Conservation (phyloP, 1,140 invertebrate genomes). For the Notospermus geniculatus region DNA sequence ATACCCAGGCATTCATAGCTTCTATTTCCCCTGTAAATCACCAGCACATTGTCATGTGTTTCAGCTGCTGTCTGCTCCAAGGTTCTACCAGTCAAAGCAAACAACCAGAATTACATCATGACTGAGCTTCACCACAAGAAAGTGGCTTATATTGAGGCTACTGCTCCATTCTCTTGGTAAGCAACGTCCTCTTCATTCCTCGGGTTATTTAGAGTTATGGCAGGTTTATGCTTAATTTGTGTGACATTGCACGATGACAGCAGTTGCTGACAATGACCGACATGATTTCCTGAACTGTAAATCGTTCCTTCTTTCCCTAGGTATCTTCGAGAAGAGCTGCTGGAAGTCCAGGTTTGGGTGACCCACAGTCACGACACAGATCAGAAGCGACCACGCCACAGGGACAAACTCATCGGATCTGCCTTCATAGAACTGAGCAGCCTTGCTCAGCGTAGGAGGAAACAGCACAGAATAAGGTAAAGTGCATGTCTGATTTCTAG, state of each 20-base stretch:
- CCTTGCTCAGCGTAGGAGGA: slow-evolving; percentile 31
- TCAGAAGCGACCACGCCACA: slow-evolving; percentile 33
- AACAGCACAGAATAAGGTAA: slow-evolving; percentile 48
- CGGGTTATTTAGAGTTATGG: too few relatives aligned
- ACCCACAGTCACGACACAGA: slow-evolving; percentile 34
- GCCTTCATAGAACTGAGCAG: slow-evolving; percentile 41
- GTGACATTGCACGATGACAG: not conserved
- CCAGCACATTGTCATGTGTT: not conserved
- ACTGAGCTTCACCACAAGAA: slow-evolving; percentile 34
- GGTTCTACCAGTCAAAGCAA: not conserved
- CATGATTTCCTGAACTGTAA: too few relatives aligned
- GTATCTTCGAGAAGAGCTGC: slow-evolving; percentile 50
- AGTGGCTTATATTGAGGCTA: slow-evolving; percentile 32
- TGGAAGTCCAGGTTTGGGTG: slow-evolving; percentile 53
- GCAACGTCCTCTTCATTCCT: slow-evolving; percentile 12
- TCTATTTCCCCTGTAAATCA: too few relatives aligned
- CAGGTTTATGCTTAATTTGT: too few relatives aligned
- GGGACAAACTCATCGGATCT: slow-evolving; percentile 52
- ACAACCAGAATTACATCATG: slow-evolving; percentile 9
- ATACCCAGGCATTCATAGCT: too few relatives aligned
- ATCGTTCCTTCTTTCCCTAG: too few relatives aligned
- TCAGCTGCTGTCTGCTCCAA: slow-evolving; percentile 11
- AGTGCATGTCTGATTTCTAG: slow-evolving; percentile 5
- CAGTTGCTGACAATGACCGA: not conserved
- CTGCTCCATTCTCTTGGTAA: slow-evolving; percentile 41